phyloP scores from a whole-genome alignment of 2,888 invertebrate species.

The Metalampra italica region DNA sequence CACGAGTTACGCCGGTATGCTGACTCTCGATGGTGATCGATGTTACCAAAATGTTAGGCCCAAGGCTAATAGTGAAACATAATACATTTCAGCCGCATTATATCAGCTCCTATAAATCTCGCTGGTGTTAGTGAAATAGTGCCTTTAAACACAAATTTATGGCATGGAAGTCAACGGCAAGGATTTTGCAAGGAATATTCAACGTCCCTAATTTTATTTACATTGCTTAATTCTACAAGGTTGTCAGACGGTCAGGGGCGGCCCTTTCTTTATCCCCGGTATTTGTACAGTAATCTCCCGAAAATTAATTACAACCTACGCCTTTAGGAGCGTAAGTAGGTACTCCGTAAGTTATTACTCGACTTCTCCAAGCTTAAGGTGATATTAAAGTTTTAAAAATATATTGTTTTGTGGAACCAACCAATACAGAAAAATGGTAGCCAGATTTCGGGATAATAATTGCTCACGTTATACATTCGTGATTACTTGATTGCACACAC shows the following conservation, averaged over 20 bases:
- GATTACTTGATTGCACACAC: too few species aligned
- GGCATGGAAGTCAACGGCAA: not conserved
- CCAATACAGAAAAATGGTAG: not conserved
- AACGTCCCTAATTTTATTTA: constrained; percentile 36
- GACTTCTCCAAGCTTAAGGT: constrained; percentile 45
- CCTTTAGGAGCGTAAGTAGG: constrained; percentile 36
- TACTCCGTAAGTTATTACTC: constrained; percentile 27
- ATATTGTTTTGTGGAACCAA: constrained; percentile 10
- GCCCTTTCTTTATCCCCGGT: constrained; percentile 55
- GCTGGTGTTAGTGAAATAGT: not conserved
- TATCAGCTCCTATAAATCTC: not conserved
- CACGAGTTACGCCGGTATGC: too few species aligned
- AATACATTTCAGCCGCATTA: too few species aligned
- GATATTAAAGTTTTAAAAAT: constrained; percentile 32
- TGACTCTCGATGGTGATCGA: too few species aligned
- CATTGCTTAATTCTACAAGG: constrained; percentile 50
- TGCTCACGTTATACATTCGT: too few species aligned
- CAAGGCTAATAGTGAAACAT: too few species aligned
- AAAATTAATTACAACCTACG: constrained; percentile 67
- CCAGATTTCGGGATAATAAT: too few species aligned
- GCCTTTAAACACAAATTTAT: not conserved
- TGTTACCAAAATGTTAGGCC: too few species aligned
- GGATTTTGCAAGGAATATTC: constrained; percentile 23
- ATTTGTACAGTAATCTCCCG: constrained; percentile 68
- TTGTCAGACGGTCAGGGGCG: constrained; percentile 40